Evolutionary conservation across 2,113 vertebrate genomes (phyloP).

Genomic region (Thalassoma bifasciatum): DNA sequence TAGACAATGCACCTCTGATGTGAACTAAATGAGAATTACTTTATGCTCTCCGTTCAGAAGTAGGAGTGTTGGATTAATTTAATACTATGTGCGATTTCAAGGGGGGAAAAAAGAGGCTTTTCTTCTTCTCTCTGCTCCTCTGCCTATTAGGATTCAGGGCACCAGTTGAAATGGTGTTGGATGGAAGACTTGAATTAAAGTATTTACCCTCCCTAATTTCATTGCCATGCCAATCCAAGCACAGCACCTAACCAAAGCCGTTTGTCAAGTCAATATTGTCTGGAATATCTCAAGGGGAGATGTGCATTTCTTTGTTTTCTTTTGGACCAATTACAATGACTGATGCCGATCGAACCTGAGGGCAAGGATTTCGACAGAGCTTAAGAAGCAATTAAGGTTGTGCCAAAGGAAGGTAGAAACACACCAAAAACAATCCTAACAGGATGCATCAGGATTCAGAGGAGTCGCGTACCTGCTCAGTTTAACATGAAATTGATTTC

Average conservation of each 20-base stretch:
- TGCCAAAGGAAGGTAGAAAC: constrained; percentile 18
- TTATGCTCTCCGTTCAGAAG: constrained; percentile 1
- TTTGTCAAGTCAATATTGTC: constrained; percentile 39
- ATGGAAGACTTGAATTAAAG: constrained; percentile 28
- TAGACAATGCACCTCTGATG: constrained; percentile 4
- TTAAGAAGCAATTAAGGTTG: constrained; percentile 66
- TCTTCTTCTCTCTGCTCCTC: not conserved
- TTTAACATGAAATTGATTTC: constrained; percentile 53
- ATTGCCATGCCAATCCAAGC: constrained; percentile 7
- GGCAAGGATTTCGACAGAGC: constrained; percentile 41
- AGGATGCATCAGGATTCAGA: constrained; percentile 23
- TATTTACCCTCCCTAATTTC: constrained; percentile 13
- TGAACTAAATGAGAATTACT: constrained; percentile 8
- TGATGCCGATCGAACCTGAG: constrained; percentile 48
- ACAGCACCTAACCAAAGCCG: constrained; percentile 24
- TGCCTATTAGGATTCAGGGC: constrained; percentile 10
- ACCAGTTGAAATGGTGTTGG: not conserved
- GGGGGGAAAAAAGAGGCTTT: not conserved
- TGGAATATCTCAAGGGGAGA: constrained; percentile 29
- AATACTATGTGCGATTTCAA: not conserved
- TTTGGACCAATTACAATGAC: constrained; percentile 60
- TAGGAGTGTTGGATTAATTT: not conserved
- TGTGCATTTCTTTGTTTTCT: constrained; percentile 63
- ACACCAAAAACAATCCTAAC: not conserved
- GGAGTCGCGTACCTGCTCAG: constrained; percentile 11